These are phyloP conservation scores for Erythrolamprus reginae DNA, from an alignment of 2,113 vertebrate genomes.

Conservation along the genomic window DNA sequence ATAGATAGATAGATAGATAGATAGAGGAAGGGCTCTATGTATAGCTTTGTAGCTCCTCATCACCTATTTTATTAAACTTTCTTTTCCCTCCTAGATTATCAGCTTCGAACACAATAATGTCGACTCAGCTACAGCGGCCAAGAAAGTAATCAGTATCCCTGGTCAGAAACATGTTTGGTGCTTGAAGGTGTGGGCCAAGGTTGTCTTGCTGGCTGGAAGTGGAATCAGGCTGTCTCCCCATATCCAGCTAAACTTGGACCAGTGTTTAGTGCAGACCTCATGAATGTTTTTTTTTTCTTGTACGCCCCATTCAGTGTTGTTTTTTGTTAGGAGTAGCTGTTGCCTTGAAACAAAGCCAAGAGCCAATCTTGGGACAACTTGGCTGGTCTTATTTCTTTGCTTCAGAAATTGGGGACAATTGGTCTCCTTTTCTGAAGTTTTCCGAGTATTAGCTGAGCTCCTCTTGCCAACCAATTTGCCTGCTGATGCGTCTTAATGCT, in stretches of 20 bases:
- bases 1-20: no score
- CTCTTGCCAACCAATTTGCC: slow-evolving; percentile 44
- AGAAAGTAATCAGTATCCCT: slow-evolving; percentile 14
- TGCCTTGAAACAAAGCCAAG: slow-evolving; percentile 48
- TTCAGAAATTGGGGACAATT: background rate
- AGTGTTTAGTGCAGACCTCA: slow-evolving; percentile 53
- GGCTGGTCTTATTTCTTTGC: background rate
- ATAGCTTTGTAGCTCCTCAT: background rate
- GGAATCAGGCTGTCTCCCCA: slow-evolving; percentile 5
- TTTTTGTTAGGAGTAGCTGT: slow-evolving; percentile 44
- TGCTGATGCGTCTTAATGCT: slow-evolving; percentile 30
- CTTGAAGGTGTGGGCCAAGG: slow-evolving; percentile 28
- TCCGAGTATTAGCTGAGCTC: slow-evolving; percentile 9
- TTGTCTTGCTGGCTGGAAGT: slow-evolving; percentile 31
- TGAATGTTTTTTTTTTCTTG: slow-evolving; percentile 49
- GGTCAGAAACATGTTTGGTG: slow-evolving; percentile 46
- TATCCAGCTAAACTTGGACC: slow-evolving; percentile 44
- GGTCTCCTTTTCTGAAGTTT: background rate
- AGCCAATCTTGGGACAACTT: slow-evolving; percentile 35
- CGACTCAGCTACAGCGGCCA: background rate
- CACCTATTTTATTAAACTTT: background rate
- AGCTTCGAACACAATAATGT: slow-evolving; percentile 75
- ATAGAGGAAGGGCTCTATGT: background rate
- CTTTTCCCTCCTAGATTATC: slow-evolving; percentile 64
- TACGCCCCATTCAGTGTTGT: slow-evolving; percentile 55